Percentiles rank a stretch among this genome's conserved stretches.
Evolutionary conservation across 2,888 invertebrate species (phyloP).

Genomic region (Hartigia nigra): DNA sequence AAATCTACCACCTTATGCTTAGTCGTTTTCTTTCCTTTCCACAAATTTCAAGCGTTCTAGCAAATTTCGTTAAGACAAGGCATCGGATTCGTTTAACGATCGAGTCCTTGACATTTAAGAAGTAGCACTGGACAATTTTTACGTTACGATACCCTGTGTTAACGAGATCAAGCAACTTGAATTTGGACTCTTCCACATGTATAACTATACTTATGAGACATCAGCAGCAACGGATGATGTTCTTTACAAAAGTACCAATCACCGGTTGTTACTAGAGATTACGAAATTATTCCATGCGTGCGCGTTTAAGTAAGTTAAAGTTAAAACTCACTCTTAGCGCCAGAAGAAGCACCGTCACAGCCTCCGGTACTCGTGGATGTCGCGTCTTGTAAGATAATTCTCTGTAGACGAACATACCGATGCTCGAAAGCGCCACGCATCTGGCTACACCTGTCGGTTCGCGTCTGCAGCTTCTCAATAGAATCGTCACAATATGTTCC

Average conservation of each 20-base stretch:
- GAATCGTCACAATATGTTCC: slow-evolving; percentile 89
- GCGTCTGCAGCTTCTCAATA: slow-evolving; percentile 86
- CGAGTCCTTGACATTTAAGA: neutral
- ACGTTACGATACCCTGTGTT: neutral
- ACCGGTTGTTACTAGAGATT: neutral
- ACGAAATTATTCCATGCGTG: neutral
- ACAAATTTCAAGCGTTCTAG: neutral
- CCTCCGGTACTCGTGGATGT: slow-evolving; percentile 76
- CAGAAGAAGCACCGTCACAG: slow-evolving; percentile 75
- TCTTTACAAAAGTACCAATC: neutral
- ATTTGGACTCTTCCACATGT: neutral
- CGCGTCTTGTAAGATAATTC: slow-evolving; percentile 72
- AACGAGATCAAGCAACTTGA: neutral
- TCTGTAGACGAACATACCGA: slow-evolving; percentile 80
- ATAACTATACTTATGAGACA: neutral
- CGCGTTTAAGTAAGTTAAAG: neutral
- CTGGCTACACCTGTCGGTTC: slow-evolving; percentile 91
- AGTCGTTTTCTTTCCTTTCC: slow-evolving; percentile 9
- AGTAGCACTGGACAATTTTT: neutral
- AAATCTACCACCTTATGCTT: slow-evolving; percentile 31
- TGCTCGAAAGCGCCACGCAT: slow-evolving; percentile 87
- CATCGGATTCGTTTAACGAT: neutral
- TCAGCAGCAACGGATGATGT: neutral
- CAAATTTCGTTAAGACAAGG: neutral
- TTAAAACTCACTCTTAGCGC: slow-evolving; percentile 73